phyloP scores from a whole-genome alignment of 2,113 vertebrate genomes.

The Xiphias gladius region DNA sequence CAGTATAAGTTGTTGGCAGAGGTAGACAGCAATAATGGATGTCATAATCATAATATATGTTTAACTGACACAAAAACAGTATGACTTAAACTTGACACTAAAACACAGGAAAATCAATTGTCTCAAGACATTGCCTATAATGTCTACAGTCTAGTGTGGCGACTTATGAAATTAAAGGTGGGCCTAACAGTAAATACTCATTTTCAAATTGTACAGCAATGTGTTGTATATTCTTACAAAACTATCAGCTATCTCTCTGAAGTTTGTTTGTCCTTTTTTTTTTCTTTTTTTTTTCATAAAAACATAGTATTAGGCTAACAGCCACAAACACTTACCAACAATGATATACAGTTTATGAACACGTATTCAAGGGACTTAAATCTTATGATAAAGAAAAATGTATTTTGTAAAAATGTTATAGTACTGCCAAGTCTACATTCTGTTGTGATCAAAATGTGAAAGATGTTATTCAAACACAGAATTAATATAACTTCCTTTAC shows the following conservation, averaged over 20 bases:
- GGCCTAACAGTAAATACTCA: slow-evolving; percentile 72
- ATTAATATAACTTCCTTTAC: slow-evolving; percentile 10
- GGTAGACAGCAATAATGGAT: slow-evolving; percentile 82
- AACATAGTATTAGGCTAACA: slow-evolving; percentile 68
- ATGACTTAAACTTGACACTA: slow-evolving; percentile 63
- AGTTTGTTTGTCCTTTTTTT: slow-evolving; percentile 37
- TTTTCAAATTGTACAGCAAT: slow-evolving; percentile 74
- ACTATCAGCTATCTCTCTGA: slow-evolving; percentile 73
- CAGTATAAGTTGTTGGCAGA: slow-evolving; percentile 72
- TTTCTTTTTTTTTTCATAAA: slow-evolving; percentile 64
- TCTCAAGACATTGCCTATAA: slow-evolving; percentile 61
- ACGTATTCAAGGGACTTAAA: slow-evolving; percentile 50
- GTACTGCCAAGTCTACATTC: slow-evolving; percentile 58
- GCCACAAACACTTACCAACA: slow-evolving; percentile 71
- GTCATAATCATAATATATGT: slow-evolving; percentile 65
- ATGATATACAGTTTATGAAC: slow-evolving; percentile 59
- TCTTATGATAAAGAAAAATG: slow-evolving; percentile 46
- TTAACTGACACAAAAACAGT: slow-evolving; percentile 72
- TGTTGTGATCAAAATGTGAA: slow-evolving; percentile 48
- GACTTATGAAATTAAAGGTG: slow-evolving; percentile 63
- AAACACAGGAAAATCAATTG: slow-evolving; percentile 66
- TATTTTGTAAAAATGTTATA: slow-evolving; percentile 48
- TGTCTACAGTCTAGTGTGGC: slow-evolving; percentile 57
- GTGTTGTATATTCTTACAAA: slow-evolving; percentile 78
- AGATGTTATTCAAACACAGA: slow-evolving; percentile 26